A percentile compares a stretch with the other conserved stretches of the same genome.
Conservation (phyloP, 2,888 invertebrate genomes). For the Bellardia bayeri region DNA sequence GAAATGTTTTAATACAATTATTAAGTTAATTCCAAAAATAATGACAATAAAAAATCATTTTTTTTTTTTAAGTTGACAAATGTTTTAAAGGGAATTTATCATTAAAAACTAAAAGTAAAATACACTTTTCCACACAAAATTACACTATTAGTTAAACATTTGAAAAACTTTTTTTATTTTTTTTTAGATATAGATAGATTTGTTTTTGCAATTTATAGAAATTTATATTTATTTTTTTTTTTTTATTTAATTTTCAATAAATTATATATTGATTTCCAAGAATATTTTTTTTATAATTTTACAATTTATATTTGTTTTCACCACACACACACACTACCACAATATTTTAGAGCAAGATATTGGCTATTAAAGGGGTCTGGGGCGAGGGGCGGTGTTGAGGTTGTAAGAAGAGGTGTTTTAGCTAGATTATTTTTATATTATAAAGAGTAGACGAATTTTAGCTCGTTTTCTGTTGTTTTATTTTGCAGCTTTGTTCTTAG, state of each 20-base stretch:
- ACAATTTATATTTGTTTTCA: constrained; percentile 16
- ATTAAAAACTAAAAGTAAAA: neutral
- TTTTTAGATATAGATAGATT: neutral
- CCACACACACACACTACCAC: constrained; percentile 40
- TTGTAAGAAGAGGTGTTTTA: constrained; percentile 13
- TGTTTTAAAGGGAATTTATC: constrained; percentile 6
- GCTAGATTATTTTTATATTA: constrained; percentile 10
- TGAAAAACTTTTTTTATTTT: neutral
- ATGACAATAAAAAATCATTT: neutral
- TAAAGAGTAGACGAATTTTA: constrained; percentile 13
- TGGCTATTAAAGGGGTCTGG: constrained; percentile 7
- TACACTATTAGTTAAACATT: constrained; percentile 16
- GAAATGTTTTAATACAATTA: constrained; percentile 35
- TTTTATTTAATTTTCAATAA: constrained; percentile 29
- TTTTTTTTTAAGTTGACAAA: constrained; percentile 14
- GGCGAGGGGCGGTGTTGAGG: neutral
- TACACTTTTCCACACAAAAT: neutral
- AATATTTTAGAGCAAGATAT: constrained; percentile 45
- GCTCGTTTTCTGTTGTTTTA: neutral
- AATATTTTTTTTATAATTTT: constrained; percentile 33
- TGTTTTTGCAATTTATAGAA: neutral
- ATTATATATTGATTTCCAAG: constrained; percentile 56
- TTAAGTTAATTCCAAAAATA: constrained; percentile 51
- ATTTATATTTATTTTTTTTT: neutral
- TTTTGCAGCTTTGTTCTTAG: neutral